phyloP scores from a whole-genome alignment of 2,797 vertebrate species.

The Microcaecilia unicolor region DNA sequence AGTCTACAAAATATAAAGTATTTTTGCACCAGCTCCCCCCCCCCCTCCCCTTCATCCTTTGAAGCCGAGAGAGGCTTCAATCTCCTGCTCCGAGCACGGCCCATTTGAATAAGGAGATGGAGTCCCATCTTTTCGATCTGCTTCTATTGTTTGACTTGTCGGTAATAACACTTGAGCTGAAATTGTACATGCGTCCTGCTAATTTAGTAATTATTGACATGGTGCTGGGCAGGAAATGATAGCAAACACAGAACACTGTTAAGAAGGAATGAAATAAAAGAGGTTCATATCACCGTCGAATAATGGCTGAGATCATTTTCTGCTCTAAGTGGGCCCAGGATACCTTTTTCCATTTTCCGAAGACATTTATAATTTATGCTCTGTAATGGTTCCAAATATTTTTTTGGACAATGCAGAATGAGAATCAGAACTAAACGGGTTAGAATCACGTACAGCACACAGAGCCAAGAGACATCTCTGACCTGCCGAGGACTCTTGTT shows the following conservation, averaged over 20 bases:
- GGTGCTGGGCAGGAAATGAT: slow-evolving; percentile 72
- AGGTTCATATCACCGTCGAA: slow-evolving; percentile 60
- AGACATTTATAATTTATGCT: slow-evolving; percentile 72
- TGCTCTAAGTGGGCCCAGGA: slow-evolving; percentile 51
- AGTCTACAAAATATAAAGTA: slow-evolving; percentile 58
- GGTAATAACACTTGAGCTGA: slow-evolving; percentile 75
- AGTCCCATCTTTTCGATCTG: slow-evolving; percentile 68
- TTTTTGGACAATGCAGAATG: slow-evolving; percentile 58
- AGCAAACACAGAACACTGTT: slow-evolving; percentile 74
- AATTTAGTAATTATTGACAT: slow-evolving; percentile 92
- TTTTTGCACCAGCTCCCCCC: too few relatives aligned
- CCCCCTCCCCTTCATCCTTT: slow-evolving; percentile 51
- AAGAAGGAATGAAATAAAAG: slow-evolving; percentile 65
- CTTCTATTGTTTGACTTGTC: slow-evolving; percentile 79
- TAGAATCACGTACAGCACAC: slow-evolving; percentile 42
- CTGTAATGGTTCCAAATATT: slow-evolving; percentile 72
- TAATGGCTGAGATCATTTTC: slow-evolving; percentile 58
- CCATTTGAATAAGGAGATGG: slow-evolving; percentile 86
- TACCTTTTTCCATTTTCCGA: slow-evolving; percentile 60
- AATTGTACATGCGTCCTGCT: slow-evolving; percentile 73
- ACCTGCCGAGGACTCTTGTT: slow-evolving; percentile 28
- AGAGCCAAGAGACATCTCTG: slow-evolving; percentile 21
- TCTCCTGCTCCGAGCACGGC: slow-evolving; percentile 51
- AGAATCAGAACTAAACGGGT: slow-evolving; percentile 42
- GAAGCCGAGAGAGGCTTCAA: slow-evolving; percentile 54